Evolutionary conservation across 2,888 invertebrate genomes (phyloP), one percentile per base, ranked within the genome.

Genomic region (Mythimna impura): DNA sequence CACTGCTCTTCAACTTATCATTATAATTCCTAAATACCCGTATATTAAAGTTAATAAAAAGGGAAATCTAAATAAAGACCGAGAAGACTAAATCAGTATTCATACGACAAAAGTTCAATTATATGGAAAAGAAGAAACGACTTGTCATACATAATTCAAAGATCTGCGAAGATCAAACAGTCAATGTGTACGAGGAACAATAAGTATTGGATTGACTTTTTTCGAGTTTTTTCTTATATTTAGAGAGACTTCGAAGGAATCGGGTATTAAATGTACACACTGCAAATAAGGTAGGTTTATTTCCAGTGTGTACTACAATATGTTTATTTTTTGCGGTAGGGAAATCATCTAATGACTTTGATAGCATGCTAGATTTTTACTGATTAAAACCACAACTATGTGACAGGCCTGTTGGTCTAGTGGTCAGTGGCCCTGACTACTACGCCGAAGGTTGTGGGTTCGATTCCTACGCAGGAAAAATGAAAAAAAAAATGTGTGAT

Each of bases 71-170:
- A 30, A 30, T 40, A 14, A 8, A 64, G 17, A 57, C 1, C 10
- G 54, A 36, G n/a, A 4, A 52, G 14, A 14, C 17, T 14, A 52
- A 55, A 55, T 66, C 14, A 43, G 47, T 36, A 78, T 77, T 67
- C 17, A 36, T 54, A 65, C 12, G 17, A 62, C 1, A 3, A 50
- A 72, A 68, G 34, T 78, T 68, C n/a, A 72, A 66, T 72, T 43
- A 65, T 52, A 3, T 43, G 17, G 25, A 22, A 17, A 66, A 57
- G 3, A 22, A 47, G 47, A 62, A 63, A 52, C 34, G n/a, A 14
- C 55, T 61, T 57, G n/a, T 10, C 12, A 66, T 72, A 82, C n/a
- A 68, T 68, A 57, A 82, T 71, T 78, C 62, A 71, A 68, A 68
- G 62, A 50, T 61, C 6, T 61, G 7, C 0, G 8, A 40, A 60